Evolutionary conservation across 2,888 invertebrate species (phyloP).

Genomic region (Carabus problematicus): DNA sequence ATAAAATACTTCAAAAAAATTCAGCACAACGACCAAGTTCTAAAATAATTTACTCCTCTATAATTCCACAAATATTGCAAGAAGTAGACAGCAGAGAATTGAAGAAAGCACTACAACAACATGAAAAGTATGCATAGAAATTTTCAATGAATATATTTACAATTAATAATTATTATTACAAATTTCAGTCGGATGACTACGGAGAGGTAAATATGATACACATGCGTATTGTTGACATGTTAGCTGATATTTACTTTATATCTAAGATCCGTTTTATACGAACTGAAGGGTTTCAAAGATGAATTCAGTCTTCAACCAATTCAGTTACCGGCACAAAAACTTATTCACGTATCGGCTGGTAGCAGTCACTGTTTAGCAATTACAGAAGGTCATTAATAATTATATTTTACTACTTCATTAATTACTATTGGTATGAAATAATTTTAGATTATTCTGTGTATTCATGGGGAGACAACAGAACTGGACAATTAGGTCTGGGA

Average conservation of each 20-base stretch:
- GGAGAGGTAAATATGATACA: conserved; percentile 15
- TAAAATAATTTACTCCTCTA: conserved; percentile 63
- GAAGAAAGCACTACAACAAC: conserved; percentile 19
- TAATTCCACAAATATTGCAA: conserved; percentile 61
- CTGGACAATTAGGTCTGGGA: conserved; percentile 71
- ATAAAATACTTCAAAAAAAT: conserved; percentile 69
- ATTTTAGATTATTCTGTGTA: conserved; percentile 67
- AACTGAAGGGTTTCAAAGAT: conserved; percentile 62
- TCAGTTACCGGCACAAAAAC: conserved; percentile 64
- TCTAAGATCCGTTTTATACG: conserved; percentile 63
- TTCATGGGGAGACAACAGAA: conserved; percentile 72
- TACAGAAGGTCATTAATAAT: conserved; percentile 59
- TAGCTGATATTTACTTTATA: not conserved
- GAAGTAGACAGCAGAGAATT: conserved; percentile 52
- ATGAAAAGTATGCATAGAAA: conserved; percentile 23
- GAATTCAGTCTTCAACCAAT: conserved; percentile 63
- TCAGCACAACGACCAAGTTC: conserved; percentile 69
- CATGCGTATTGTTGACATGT: not conserved
- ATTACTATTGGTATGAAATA: conserved; percentile 1
- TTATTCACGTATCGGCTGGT: conserved; percentile 64
- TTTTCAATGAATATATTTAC: not conserved
- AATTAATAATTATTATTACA: conserved; percentile 5
- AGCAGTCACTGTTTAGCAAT: conserved; percentile 66
- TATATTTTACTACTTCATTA: not conserved
- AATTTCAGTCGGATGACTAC: conserved; percentile 18